Percentiles rank a stretch among this genome's conserved stretches.
These are phyloP conservation scores for Eonycteris spelaea DNA, from an alignment of 2,113 vertebrate species.

Conservation along the genomic window DNA sequence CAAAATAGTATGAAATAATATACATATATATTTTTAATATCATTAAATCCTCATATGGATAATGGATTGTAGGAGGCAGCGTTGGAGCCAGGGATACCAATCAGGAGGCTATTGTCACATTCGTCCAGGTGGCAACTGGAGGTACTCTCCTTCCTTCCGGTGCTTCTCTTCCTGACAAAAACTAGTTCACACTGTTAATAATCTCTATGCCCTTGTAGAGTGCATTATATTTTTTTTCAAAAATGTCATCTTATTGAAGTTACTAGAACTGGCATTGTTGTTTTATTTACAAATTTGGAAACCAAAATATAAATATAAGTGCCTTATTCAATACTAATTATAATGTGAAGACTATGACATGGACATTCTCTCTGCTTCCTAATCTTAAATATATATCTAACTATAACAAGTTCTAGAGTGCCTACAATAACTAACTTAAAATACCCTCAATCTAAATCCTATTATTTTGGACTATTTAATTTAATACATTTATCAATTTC, in stretches of 20 bases:
- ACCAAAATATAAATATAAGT: background rate
- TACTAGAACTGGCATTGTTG: background rate
- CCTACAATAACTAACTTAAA: background rate
- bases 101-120: background rate
- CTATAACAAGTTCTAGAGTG: background rate
- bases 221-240: background rate
- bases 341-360: background rate
- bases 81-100: background rate
- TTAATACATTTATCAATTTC: background rate
- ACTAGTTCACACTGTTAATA: background rate
- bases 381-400: background rate
- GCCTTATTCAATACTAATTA: background rate
- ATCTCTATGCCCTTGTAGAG: background rate
- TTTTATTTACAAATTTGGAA: background rate
- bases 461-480: background rate
- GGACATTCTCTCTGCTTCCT: background rate
- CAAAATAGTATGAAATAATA: background rate
- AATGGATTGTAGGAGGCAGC: background rate
- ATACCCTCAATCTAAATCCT: background rate
- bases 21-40: background rate
- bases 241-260: background rate
- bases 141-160: no score
- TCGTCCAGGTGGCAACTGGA: background rate
- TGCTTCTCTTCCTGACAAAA: background rate
- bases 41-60: background rate